Evolutionary conservation across 2,797 vertebrate species (phyloP), one percentile per base, ranked within the genome.

Genomic region (Potorous gilbertii): DNA sequence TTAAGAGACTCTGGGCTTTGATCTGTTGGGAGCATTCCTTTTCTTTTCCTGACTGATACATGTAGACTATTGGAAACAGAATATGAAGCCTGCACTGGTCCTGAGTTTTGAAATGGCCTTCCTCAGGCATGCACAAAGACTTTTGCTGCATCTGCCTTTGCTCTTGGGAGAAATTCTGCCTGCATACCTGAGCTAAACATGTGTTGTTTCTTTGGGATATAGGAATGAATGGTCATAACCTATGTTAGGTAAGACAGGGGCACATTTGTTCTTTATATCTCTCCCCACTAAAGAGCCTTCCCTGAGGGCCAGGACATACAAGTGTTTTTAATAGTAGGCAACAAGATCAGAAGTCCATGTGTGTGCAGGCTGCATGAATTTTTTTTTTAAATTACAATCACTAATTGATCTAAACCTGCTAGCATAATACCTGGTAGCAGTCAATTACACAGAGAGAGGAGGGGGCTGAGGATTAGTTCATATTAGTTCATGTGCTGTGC

Each of bases 1-100:
- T 97, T 94, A 95, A 97, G 97, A 98, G 94, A 93, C 94, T 59
- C 31, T 50, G 40, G 59, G 95, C 90, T 97, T 98, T 97, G 97
- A 97, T 96, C 95, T 97, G 40, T 93, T 92, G 97, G 96, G 96
- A 98, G 95, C 90, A 59, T 96, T 96, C 94, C 95, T 92, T 94
- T 81, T 50, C 90, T 91, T n/a, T 90, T 92, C 92, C 94, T 56
- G 92, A 62, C 59, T 94, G 91, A 91, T 91, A 59, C 74, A 89
- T 29, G 14, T 92, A 9, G 10, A 91, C 90, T 91, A 50, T 95
- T 95, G 6, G 34, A 46, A 94, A 55, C 91, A 96, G 91, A 96
- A 55, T 8, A 52, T 13, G 74, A 59, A 55, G n/a, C 56, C 59
- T 54, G 56, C 59, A 91, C 54, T 66, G 91, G 90, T 57, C 52